These are phyloP conservation scores for Tragelaphus scriptus DNA, from an alignment of 2,113 vertebrate genomes.

Conservation along the genomic window DNA sequence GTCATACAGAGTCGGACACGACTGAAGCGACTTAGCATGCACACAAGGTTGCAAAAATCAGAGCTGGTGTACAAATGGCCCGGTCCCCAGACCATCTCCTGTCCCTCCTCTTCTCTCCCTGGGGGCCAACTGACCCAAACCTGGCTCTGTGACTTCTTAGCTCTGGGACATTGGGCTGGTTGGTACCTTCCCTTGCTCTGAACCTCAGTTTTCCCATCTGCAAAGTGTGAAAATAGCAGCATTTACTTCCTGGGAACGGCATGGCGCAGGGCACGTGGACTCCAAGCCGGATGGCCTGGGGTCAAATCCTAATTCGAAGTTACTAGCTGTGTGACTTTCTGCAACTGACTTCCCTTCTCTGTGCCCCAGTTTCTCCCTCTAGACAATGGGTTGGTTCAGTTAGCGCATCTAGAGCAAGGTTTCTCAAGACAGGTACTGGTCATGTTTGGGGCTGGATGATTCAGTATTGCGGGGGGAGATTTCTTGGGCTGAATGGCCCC, in stretches of 20 bases:
- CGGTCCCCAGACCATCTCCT: accelerated
- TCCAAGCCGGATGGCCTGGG: background rate
- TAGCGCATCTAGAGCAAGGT: background rate
- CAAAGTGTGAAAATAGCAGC: background rate
- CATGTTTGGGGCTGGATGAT: accelerated
- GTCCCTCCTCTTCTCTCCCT: background rate
- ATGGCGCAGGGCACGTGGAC: accelerated
- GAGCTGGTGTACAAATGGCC: background rate
- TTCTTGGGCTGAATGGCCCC: background rate
- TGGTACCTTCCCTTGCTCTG: background rate
- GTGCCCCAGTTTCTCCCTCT: background rate
- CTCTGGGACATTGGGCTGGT: background rate
- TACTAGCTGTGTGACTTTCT: background rate
- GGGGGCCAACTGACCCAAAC: background rate
- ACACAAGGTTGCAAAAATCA: accelerated
- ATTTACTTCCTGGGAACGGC: background rate
- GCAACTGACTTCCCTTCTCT: background rate
- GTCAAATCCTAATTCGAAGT: background rate
- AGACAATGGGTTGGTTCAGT: accelerated
- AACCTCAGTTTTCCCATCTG: background rate
- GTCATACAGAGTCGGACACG: background rate
- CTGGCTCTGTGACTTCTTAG: background rate
- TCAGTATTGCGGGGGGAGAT: background rate
- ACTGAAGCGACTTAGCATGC: background rate
- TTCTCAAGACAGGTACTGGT: background rate